Base-by-base conservation (phyloP, 2,797 vertebrate species). In the Mus caroli region DNA sequence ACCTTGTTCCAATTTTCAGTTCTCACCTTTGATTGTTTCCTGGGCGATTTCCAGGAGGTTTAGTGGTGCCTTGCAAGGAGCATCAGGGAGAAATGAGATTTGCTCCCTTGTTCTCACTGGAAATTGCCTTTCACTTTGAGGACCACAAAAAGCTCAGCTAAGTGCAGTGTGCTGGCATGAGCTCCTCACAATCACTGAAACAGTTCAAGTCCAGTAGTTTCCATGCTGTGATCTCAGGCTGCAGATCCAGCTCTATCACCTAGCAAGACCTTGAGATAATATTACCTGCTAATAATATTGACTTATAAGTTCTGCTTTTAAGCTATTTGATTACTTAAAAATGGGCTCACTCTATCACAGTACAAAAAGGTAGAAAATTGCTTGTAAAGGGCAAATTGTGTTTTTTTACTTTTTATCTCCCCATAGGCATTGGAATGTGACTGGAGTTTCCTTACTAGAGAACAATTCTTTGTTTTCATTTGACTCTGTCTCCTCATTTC, bases 321-420 rank as follows among this genome's bases (percentile, higher is more conserved):
- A 94, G 17, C 54, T 84, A 6, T 83, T 75, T 97, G 85, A 90
- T 95, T 91, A 78, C 76, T 58, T 75, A 37, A 64, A 46, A 91
- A 24, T 90, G 8, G 62, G 54, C 31, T 94, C 28, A 5, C 24
- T 94, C 28, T 75, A 52, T 84, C 6, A 46, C 40, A 60, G 17
- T 90, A 86, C 2, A 79, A 58, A 95, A 95, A 93, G 60, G 46
- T 91, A 22, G 40, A 86, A 96, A 90, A 92, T 83, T 60, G 62
- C 91, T 88, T 94, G 83, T 50, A 43, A 94, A 94, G 83, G 31
- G 92, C 82, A 92, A 76, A 87, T 91, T 91, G 86, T 88, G 56
- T 46, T 17, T 92, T 84, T 34, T 80, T 92, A 91, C 82, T 76
- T 94, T 92, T 37, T n/a, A 0, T 87, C 69, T 96, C 26, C 34